phyloP scores from a whole-genome alignment of 2,888 invertebrate genomes.

The Alentia gelatinosa region DNA sequence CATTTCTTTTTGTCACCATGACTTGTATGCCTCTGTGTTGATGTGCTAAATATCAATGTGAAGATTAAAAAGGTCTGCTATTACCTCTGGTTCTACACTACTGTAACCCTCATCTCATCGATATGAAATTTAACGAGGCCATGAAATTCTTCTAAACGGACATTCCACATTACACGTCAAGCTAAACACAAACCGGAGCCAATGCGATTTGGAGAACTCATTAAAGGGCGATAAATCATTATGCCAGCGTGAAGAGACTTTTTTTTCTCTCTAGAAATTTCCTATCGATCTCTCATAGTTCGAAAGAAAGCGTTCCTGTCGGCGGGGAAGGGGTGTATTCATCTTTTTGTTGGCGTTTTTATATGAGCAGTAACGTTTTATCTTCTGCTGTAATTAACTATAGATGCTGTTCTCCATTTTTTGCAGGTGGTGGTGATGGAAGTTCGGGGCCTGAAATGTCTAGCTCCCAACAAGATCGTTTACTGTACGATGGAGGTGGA shows the following conservation, averaged over 20 bases:
- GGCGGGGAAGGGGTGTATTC: too few relatives aligned
- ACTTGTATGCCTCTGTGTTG: too few relatives aligned
- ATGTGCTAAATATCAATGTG: too few relatives aligned
- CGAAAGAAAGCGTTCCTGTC: neutral
- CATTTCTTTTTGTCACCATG: too few relatives aligned
- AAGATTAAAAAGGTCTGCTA: too few relatives aligned
- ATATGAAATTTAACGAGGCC: neutral
- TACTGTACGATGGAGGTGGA: conserved; percentile 99
- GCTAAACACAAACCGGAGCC: neutral
- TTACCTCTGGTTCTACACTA: too few relatives aligned
- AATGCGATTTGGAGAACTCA: neutral
- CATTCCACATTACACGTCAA: neutral
- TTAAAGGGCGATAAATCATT: neutral
- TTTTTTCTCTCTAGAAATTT: neutral
- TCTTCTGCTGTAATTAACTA: neutral
- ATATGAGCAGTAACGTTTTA: neutral
- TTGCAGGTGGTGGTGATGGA: conserved; percentile 97
- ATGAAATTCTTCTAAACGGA: neutral
- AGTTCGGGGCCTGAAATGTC: conserved; percentile 97
- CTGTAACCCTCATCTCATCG: too few relatives aligned
- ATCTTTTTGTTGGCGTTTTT: neutral
- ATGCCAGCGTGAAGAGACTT: neutral
- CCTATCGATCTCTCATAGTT: neutral
- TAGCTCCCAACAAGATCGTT: conserved; percentile 97
- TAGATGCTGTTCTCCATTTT: neutral